Percentiles rank a stretch among this genome's conserved stretches.
Evolutionary conservation across 2,888 invertebrate species (phyloP).

Genomic region (Dolomedes plantarius): DNA sequence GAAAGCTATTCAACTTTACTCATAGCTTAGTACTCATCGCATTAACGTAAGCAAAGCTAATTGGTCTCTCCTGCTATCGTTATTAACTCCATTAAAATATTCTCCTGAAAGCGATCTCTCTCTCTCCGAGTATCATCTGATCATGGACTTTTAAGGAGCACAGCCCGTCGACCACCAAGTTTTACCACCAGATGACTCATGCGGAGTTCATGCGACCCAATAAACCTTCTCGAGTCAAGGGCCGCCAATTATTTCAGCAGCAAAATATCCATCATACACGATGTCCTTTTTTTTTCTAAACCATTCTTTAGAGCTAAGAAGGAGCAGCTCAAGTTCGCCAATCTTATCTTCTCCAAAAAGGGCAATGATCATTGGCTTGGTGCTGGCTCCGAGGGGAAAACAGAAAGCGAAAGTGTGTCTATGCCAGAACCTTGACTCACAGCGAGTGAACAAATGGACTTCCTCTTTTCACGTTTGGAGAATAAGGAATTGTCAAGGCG

Average conservation of each 20-base stretch:
- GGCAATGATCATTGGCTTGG: constrained; percentile 1
- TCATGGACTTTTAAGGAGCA: constrained; percentile 6
- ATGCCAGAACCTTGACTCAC: constrained; percentile 41
- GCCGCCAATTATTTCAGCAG: constrained; percentile 1
- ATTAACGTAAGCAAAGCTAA: no score
- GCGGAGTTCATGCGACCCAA: background rate
- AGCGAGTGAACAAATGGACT: background rate
- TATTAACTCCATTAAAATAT: background rate
- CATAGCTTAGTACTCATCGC: no score
- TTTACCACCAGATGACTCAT: background rate
- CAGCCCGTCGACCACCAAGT: background rate
- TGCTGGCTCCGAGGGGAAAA: background rate
- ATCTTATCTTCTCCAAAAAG: constrained; percentile 1
- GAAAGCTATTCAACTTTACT: no score
- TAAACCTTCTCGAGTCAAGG: constrained; percentile 6
- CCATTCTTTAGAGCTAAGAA: background rate
- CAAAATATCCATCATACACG: background rate
- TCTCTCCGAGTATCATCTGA: background rate
- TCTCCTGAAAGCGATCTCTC: no score
- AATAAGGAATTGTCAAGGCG: background rate
- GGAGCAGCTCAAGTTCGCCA: background rate
- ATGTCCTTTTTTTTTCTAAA: background rate
- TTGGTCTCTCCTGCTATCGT: background rate
- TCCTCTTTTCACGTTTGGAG: constrained; percentile 9
- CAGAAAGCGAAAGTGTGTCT: constrained; percentile 53